Conservation (phyloP, 1,140 invertebrate genomes). For the Spodoptera frugiperda region DNA sequence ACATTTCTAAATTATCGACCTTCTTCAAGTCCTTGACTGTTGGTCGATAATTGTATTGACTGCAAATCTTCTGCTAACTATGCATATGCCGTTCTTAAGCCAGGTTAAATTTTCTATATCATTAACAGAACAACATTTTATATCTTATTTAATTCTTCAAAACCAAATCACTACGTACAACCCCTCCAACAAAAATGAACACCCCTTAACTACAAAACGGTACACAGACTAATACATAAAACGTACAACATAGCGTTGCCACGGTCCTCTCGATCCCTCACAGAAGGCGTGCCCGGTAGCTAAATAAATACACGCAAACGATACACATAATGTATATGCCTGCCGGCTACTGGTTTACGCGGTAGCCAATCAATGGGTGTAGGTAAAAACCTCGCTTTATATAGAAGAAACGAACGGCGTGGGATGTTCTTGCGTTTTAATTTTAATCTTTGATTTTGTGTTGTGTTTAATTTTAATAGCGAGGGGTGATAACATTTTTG, state of each 20-base stretch:
- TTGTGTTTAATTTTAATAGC: neutral
- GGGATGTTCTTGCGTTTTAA: neutral
- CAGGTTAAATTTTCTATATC: neutral
- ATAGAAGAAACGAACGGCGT: neutral
- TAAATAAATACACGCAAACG: conserved; percentile 52
- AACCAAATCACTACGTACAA: too few species aligned
- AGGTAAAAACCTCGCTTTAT: conserved; percentile 49
- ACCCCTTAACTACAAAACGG: neutral
- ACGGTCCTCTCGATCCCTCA: conserved; percentile 50
- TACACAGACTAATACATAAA: conserved; percentile 32
- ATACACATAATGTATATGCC: conserved; percentile 55
- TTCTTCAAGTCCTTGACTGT: too few species aligned
- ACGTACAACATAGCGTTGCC: neutral
- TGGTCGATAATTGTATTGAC: too few species aligned
- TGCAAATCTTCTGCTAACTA: too few species aligned
- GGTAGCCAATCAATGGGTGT: conserved; percentile 77
- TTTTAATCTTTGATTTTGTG: conserved; percentile 9
- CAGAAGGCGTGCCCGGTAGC: conserved; percentile 63
- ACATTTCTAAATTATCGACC: neutral
- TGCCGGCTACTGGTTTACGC: conserved; percentile 83
- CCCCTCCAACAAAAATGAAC: neutral
- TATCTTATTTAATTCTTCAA: too few species aligned
- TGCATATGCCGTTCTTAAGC: too few species aligned
- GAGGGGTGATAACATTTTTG: neutral
- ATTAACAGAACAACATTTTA: too few species aligned